A percentile compares a stretch with the other conserved stretches of the same genome.
These are phyloP conservation scores for Dendrolimus houi DNA, from an alignment of 2,888 invertebrate genomes.

Conservation along the genomic window DNA sequence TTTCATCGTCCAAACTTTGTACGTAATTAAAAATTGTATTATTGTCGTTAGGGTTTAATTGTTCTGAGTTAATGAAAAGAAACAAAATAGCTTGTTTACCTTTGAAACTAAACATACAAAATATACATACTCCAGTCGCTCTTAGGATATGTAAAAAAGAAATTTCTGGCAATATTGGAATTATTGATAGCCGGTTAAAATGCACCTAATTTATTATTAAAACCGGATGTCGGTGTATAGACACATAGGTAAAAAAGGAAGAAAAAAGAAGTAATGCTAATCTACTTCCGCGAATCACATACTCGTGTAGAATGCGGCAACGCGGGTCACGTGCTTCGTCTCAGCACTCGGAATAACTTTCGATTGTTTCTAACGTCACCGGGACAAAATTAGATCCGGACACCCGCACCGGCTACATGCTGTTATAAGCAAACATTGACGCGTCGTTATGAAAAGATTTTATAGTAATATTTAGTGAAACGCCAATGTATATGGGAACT, in stretches of 20 bases:
- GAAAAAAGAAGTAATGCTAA: slow-evolving; percentile 18
- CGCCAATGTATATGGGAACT: slow-evolving; percentile 2
- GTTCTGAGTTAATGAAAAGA: too few relatives aligned
- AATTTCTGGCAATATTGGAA: too few relatives aligned
- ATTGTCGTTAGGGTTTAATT: too few relatives aligned
- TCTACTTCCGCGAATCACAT: slow-evolving; percentile 43
- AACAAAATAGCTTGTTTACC: too few relatives aligned
- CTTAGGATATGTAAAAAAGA: too few relatives aligned
- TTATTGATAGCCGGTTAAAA: too few relatives aligned
- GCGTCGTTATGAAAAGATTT: slow-evolving; percentile 6
- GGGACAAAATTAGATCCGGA: slow-evolving; percentile 58
- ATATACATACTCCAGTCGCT: too few relatives aligned
- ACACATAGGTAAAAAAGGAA: not conserved
- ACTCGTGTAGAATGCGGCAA: slow-evolving; percentile 53
- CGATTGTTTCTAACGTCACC: slow-evolving; percentile 68
- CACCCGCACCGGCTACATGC: slow-evolving; percentile 22
- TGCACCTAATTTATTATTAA: too few relatives aligned
- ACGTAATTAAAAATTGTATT: too few relatives aligned
- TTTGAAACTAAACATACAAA: too few relatives aligned
- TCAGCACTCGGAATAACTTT: slow-evolving; percentile 68
- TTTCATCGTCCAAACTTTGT: too few relatives aligned
- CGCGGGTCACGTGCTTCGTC: slow-evolving; percentile 49
- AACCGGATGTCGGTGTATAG: too few relatives aligned
- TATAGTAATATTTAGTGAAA: slow-evolving; percentile 1
- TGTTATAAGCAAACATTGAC: slow-evolving; percentile 30